Conservation (phyloP, 2,797 vertebrate species). For the Vireo griseus region DNA sequence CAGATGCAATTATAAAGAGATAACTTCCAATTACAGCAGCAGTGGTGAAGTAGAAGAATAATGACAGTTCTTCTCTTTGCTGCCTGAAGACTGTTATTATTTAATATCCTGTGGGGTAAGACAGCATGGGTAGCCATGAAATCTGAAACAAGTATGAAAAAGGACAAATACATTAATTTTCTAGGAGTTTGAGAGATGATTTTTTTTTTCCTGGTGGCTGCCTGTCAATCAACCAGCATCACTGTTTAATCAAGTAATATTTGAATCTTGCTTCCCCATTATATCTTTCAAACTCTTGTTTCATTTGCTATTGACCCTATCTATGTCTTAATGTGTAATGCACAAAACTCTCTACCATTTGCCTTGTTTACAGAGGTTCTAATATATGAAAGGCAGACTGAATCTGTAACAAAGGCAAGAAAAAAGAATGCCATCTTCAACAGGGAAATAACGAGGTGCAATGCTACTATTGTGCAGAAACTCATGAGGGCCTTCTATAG, state of each 20-base stretch:
- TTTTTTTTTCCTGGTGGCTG: not conserved
- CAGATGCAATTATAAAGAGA: slow-evolving; percentile 70
- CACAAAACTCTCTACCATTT: not conserved
- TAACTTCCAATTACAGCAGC: slow-evolving; percentile 68
- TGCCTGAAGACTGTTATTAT: slow-evolving; percentile 52
- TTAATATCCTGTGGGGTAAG: slow-evolving; percentile 57
- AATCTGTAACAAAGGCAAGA: not conserved
- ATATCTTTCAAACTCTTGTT: not conserved
- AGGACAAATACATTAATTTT: slow-evolving; percentile 9
- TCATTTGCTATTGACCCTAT: not conserved
- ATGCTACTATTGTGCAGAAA: not conserved
- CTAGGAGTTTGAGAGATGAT: not conserved
- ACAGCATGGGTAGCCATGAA: slow-evolving; percentile 8
- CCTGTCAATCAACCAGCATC: not conserved
- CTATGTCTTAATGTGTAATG: not conserved
- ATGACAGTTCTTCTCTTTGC: slow-evolving; percentile 52
- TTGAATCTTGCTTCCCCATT: not conserved
- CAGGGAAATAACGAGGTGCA: not conserved
- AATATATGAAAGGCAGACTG: not conserved
- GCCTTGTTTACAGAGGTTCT: not conserved
- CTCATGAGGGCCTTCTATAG: not conserved
- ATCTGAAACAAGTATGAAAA: not conserved
- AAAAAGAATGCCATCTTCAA: not conserved
- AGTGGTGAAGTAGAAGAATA: slow-evolving; percentile 33
- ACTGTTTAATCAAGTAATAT: not conserved